These are phyloP conservation scores for Olivierus martensii DNA, from an alignment of 1,140 invertebrate genomes.

Conservation along the genomic window DNA sequence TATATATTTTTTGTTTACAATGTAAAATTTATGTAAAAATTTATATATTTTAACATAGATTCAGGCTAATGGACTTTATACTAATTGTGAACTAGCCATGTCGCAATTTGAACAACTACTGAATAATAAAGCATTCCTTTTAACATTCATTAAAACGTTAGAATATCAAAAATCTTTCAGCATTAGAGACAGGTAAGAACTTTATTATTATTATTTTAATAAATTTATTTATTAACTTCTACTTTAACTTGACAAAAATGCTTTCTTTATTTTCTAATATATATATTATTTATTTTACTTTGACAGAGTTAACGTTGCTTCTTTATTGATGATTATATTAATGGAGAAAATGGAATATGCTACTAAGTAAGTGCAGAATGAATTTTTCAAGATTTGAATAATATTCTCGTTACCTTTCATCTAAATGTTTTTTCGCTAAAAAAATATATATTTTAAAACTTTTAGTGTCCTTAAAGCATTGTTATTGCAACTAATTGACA, in stretches of 20 bases:
- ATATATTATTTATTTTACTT: not conserved
- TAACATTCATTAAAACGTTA: conserved; percentile 84
- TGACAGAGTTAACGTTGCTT: conserved; percentile 73
- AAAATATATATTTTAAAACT: conserved; percentile 2
- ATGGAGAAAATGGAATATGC: conserved; percentile 96
- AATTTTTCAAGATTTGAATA: not conserved
- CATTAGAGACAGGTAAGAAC: conserved; percentile 71
- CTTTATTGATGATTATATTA: conserved; percentile 76
- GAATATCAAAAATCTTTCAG: conserved; percentile 83
- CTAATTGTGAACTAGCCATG: conserved; percentile 84
- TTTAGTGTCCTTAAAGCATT: conserved; percentile 59
- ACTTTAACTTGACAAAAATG: not conserved
- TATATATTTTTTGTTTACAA: too few species aligned
- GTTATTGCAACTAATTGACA: conserved; percentile 73
- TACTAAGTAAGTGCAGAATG: conserved; percentile 45
- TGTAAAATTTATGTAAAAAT: too few species aligned
- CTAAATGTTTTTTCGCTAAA: not conserved
- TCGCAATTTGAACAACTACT: conserved; percentile 86
- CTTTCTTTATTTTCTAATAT: not conserved
- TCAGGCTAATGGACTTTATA: conserved; percentile 56
- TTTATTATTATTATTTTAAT: not conserved
- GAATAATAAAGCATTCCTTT: conserved; percentile 81
- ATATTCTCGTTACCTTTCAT: not conserved
- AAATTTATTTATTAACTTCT: not conserved
- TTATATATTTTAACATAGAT: conserved; percentile 28